phyloP scores from a whole-genome alignment of 2,797 vertebrate species.

The Schizopygopsis pylzovi region DNA sequence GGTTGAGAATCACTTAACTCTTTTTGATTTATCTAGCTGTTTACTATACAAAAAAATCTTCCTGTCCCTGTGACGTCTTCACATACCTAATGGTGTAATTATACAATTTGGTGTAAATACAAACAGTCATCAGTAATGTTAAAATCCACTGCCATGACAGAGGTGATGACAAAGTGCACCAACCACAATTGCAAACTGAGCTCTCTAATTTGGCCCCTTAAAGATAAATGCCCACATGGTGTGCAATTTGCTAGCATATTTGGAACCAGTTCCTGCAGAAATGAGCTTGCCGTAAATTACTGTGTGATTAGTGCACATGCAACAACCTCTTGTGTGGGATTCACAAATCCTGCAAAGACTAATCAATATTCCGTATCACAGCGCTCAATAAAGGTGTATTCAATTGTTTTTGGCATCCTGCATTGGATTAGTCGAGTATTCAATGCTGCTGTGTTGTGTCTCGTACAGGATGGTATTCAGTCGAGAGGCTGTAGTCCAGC shows the following conservation, averaged over 20 bases:
- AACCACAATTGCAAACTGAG: not conserved
- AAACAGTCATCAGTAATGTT: constrained; percentile 1
- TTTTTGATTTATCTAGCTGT: not conserved
- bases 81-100: not conserved
- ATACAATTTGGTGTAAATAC: not conserved
- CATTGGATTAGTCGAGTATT: constrained; percentile 27
- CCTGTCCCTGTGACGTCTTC: not conserved
- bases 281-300: not conserved
- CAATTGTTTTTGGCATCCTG: constrained; percentile 9
- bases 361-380: not conserved
- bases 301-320: not conserved
- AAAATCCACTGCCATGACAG: not conserved
- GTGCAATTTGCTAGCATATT: not conserved
- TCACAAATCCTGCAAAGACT: not conserved
- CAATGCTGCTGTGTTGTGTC: constrained; percentile 55
- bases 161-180: not conserved
- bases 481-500: constrained; percentile 82
- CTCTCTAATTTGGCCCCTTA: not conserved
- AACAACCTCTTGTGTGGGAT: not conserved
- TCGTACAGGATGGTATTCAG: constrained; percentile 93
- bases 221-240: not conserved
- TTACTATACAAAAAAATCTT: not conserved
- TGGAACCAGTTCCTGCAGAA: not conserved
- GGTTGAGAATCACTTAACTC: not conserved
- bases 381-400: not conserved